Conservation (phyloP, 2,113 vertebrate genomes). For the Anthoscopus minutus region DNA sequence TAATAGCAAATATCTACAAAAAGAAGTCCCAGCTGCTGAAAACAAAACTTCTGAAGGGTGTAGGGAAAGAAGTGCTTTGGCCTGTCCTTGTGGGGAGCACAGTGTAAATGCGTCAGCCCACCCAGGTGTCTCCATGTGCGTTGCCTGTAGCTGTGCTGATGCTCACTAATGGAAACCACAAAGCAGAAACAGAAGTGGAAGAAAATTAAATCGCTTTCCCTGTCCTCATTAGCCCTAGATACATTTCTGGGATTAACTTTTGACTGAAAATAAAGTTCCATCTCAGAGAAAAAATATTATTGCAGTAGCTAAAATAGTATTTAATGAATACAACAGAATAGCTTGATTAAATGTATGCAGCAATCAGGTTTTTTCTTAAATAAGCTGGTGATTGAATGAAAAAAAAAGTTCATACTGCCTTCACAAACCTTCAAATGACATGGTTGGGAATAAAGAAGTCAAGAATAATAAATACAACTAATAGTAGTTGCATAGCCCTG, state of each 20-base stretch:
- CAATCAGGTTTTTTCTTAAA: conserved; percentile 41
- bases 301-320: not conserved
- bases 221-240: not conserved
- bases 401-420: not conserved
- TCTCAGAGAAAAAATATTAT: not conserved
- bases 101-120: not conserved
- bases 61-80: not conserved
- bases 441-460: not conserved
- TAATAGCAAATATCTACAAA: not conserved
- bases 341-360: not conserved
- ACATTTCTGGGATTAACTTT: not conserved
- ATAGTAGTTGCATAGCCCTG: not conserved
- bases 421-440: conserved; percentile 13
- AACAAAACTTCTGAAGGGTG: not conserved
- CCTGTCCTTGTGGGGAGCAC: not conserved
- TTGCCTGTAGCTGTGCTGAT: not conserved
- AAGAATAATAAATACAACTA: not conserved
- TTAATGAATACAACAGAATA: not conserved
- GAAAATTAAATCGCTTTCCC: not conserved
- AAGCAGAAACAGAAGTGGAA: not conserved
- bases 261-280: not conserved
- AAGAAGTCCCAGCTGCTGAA: not conserved
- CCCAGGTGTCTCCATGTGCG: rapidly evolving
- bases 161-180: not conserved
- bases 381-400: conserved; percentile 24